These are phyloP conservation scores for Sus scrofa DNA, from an alignment of 2,113 vertebrate genomes.

Conservation along the genomic window T2T-Sscrofa CM000819.6:120236501-120237000, in stretches of 20 bases:
- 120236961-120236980: not conserved
- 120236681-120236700: not conserved
- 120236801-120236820: not conserved
- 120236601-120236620: not conserved
- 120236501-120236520: not conserved
- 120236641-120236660: not conserved
- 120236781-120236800: not conserved
- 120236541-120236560: not conserved
- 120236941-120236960: not conserved
- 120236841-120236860: too few relatives aligned
- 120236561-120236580: not conserved
- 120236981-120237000: not conserved
- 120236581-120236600: not conserved
- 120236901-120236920: not conserved
- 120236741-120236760: not conserved
- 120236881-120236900: not conserved
- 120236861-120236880: not conserved
- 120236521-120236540: not conserved
- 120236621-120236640: not conserved
- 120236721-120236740: slow-evolving; percentile 31
- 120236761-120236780: not conserved
- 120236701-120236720: not conserved
- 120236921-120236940: not conserved
- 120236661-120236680: not conserved
- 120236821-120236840: not conserved